Evolutionary conservation across 2,888 invertebrate genomes (phyloP).

Genomic region (Mystacides longicornis): DNA sequence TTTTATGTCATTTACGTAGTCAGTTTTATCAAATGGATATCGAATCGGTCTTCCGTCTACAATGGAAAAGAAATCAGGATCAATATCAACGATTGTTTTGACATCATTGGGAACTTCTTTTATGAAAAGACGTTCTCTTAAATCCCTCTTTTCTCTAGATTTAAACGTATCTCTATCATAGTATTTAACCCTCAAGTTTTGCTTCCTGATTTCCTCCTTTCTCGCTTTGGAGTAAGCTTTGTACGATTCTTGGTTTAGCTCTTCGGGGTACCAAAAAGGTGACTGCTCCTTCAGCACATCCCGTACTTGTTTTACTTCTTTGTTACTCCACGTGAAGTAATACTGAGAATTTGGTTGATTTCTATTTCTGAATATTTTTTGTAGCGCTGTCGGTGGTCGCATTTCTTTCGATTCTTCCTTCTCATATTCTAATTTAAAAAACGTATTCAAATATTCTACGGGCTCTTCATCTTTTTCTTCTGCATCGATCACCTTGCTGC

Average conservation of each 20-base stretch:
- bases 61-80: constrained; percentile 57
- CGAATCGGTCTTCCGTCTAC: constrained; percentile 54
- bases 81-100: constrained; percentile 55
- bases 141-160: constrained; percentile 38
- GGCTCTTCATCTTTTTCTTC: neutral
- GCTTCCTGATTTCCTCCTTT: constrained; percentile 33
- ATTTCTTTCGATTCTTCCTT: constrained; percentile 8
- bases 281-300: constrained; percentile 8
- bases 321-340: constrained; percentile 42
- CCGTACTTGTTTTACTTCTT: constrained; percentile 21
- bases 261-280: constrained; percentile 28
- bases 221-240: constrained; percentile 22
- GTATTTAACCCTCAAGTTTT: constrained; percentile 32
- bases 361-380: constrained; percentile 43
- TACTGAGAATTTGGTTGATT: constrained; percentile 43
- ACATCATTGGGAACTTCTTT: constrained; percentile 49
- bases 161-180: constrained; percentile 33
- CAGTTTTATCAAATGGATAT: constrained; percentile 50
- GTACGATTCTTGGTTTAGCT: constrained; percentile 24
- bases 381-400: constrained; percentile 24
- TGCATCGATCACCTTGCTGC: neutral
- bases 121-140: constrained; percentile 51
- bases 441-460: constrained; percentile 7
- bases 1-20: constrained; percentile 50
- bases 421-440: constrained; percentile 12